These are phyloP conservation scores for Folsomia manolachei DNA, from an alignment of 2,888 invertebrate genomes.

Conservation along the genomic window DNA sequence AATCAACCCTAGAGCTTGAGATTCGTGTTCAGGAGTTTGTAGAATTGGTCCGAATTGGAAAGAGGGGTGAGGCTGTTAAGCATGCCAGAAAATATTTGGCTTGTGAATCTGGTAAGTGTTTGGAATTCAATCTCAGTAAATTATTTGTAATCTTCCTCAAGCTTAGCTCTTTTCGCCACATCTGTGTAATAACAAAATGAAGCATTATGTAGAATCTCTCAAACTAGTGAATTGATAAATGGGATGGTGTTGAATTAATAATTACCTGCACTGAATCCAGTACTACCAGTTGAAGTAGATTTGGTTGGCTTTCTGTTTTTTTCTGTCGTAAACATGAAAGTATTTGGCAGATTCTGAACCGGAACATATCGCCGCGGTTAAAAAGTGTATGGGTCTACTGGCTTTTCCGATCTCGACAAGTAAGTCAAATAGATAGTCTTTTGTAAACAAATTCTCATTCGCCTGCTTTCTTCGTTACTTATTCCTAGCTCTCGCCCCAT, in stretches of 20 bases:
- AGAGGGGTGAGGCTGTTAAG: conserved; percentile 85
- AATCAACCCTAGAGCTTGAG: conserved; percentile 93
- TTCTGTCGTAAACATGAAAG: too few species aligned
- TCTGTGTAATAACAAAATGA: too few species aligned
- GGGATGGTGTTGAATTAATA: too few species aligned
- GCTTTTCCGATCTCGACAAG: conserved; percentile 84
- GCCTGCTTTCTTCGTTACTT: neutral
- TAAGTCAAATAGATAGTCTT: conserved; percentile 53
- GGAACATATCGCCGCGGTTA: conserved; percentile 61
- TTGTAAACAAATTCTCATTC: neutral
- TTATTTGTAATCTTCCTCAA: too few species aligned
- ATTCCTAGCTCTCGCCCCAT: conserved; percentile 51
- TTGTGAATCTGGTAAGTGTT: too few species aligned
- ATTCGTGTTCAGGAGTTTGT: conserved; percentile 84
- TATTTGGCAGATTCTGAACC: conserved; percentile 85
- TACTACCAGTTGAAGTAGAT: too few species aligned
- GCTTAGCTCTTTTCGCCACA: too few species aligned
- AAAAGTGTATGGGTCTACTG: conserved; percentile 91
- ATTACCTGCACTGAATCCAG: too few species aligned
- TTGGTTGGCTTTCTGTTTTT: too few species aligned
- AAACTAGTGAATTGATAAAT: too few species aligned
- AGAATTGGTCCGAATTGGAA: conserved; percentile 82
- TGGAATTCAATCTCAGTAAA: too few species aligned
- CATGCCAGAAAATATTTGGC: conserved; percentile 91
- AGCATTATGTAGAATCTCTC: too few species aligned